phyloP scores from a whole-genome alignment of 2,113 vertebrate genomes.

The Pseudopipra pipra region DNA sequence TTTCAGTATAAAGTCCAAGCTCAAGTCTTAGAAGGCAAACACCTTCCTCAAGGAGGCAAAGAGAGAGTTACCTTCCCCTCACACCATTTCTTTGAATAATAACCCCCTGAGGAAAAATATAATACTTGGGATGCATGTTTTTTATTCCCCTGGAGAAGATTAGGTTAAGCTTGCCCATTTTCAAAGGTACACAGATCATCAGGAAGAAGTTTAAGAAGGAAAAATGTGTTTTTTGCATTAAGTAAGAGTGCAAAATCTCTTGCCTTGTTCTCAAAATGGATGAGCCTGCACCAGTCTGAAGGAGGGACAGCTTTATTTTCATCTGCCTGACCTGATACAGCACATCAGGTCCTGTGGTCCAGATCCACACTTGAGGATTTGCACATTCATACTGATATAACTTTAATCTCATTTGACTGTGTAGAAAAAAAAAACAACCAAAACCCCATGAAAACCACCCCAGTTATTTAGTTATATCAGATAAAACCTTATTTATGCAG shows the following conservation, averaged over 20 bases:
- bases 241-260: background rate
- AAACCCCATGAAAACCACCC: background rate
- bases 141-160: background rate
- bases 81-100: background rate
- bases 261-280: background rate
- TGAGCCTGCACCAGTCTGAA: background rate
- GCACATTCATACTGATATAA: background rate
- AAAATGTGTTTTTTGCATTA: background rate
- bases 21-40: background rate
- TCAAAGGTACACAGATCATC: background rate
- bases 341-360: background rate
- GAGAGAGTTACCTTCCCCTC: background rate
- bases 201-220: background rate
- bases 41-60: background rate
- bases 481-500: background rate
- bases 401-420: background rate
- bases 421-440: background rate
- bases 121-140: background rate
- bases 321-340: background rate
- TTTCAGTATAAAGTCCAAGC: background rate
- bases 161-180: background rate
- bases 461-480: background rate
- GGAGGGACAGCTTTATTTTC: background rate
- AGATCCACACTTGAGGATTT: background rate
- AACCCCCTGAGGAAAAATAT: background rate